Conservation (phyloP, 2,113 vertebrate species). For the Brachyhypopomus gauderio region DNA sequence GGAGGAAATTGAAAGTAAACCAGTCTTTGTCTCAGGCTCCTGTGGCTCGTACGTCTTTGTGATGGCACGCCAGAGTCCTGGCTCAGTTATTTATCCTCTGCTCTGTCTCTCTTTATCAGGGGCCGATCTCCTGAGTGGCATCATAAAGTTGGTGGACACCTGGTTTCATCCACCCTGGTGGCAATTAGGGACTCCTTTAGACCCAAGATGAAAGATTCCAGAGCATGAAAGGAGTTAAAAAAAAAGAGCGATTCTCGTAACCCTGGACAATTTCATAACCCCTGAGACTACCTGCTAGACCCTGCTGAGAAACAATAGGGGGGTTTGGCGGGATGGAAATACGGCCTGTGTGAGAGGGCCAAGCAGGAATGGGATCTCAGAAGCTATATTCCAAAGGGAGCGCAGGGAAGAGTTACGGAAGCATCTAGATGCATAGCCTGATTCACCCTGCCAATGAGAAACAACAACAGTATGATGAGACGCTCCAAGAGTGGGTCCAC, state of each 20-base stretch:
- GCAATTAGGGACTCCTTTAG: slow-evolving; percentile 75
- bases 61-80: slow-evolving; percentile 1
- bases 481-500: slow-evolving; percentile 22
- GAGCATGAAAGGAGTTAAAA: slow-evolving; percentile 54
- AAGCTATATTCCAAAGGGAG: background rate
- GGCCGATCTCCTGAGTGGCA: slow-evolving; percentile 80
- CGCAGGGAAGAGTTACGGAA: background rate
- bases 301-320: background rate
- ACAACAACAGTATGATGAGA: slow-evolving; percentile 47
- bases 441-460: slow-evolving; percentile 32
- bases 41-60: slow-evolving; percentile 26
- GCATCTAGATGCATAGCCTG: slow-evolving; percentile 19
- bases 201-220: slow-evolving; percentile 58
- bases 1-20: slow-evolving; percentile 57
- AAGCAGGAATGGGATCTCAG: background rate
- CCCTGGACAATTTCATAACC: slow-evolving; percentile 15
- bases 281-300: background rate
- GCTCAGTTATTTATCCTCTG: background rate
- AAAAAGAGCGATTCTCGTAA: background rate
- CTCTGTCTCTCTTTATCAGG: slow-evolving; percentile 60
- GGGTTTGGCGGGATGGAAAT: background rate
- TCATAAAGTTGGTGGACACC: slow-evolving; percentile 72
- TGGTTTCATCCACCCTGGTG: slow-evolving; percentile 69
- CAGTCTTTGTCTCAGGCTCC: slow-evolving; percentile 30
- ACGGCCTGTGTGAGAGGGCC: background rate